phyloP scores from a whole-genome alignment of 2,888 invertebrate species.

The Drosophila lutescens region DNA sequence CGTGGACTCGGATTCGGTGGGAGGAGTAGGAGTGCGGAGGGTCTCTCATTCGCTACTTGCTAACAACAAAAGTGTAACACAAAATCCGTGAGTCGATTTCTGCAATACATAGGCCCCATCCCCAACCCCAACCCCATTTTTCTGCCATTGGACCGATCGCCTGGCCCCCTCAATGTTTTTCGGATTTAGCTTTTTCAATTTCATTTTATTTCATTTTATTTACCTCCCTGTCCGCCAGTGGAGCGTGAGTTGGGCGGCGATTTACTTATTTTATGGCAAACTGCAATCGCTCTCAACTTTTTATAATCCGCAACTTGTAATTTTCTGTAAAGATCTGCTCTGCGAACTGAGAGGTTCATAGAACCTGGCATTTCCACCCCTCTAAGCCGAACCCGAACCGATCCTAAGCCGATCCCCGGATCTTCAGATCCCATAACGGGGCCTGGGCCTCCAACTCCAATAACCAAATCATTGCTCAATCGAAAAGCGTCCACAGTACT shows the following conservation, averaged over 20 bases:
- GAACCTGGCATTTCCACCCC: conserved; percentile 29
- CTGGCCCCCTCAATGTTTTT: conserved; percentile 23
- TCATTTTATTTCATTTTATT: conserved; percentile 64
- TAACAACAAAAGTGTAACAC: conserved; percentile 75
- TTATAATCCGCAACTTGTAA: conserved; percentile 62
- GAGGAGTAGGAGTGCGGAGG: conserved; percentile 28
- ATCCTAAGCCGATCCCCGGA: neutral
- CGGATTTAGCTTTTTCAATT: conserved; percentile 58
- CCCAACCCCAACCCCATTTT: conserved; percentile 34
- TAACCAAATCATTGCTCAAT: conserved; percentile 76
- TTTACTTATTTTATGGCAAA: conserved; percentile 70
- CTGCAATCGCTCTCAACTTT: conserved; percentile 49
- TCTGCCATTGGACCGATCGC: conserved; percentile 18
- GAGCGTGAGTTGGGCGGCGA: conserved; percentile 79
- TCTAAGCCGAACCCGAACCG: neutral
- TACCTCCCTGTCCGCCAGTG: conserved; percentile 29
- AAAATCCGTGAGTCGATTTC: conserved; percentile 78
- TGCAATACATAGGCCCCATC: conserved; percentile 50
- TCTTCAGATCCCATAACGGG: conserved; percentile 9
- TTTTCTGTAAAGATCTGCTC: conserved; percentile 39
- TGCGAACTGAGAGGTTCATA: conserved; percentile 29
- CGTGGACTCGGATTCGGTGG: conserved; percentile 31
- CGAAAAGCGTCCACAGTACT: conserved; percentile 72
- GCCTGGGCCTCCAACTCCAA: conserved; percentile 13
- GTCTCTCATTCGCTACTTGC: conserved; percentile 40